Evolutionary conservation across 2,888 invertebrate genomes (phyloP).

Genomic region (Hymenopus coronatus): DNA sequence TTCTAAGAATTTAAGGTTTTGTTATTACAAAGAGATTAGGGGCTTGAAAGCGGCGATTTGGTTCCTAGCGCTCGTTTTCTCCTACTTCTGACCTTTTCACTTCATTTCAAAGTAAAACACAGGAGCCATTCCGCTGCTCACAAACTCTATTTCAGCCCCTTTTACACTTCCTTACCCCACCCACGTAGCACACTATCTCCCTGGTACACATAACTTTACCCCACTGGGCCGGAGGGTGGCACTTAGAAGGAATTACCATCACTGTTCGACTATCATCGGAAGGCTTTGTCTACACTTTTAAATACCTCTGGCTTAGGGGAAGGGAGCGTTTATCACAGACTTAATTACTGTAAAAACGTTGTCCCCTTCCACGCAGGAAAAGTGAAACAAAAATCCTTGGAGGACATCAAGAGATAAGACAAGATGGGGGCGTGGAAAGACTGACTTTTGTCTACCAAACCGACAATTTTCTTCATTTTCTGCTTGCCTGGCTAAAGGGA

Average conservation of each 20-base stretch:
- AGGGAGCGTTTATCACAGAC: conserved; percentile 27
- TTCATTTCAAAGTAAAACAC: neutral
- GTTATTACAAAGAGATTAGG: neutral
- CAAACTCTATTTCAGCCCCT: neutral
- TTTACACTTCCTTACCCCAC: neutral
- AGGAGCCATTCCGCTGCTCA: neutral
- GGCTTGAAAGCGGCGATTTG: neutral
- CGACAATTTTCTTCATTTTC: neutral
- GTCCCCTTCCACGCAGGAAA: conserved; percentile 17
- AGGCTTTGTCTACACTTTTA: conserved; percentile 27
- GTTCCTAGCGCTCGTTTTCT: neutral
- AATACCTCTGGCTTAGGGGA: neutral
- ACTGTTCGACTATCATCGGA: neutral
- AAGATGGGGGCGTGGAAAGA: neutral
- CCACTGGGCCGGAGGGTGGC: neutral
- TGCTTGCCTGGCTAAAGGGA: neutral
- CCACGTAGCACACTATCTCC: neutral
- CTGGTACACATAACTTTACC: neutral
- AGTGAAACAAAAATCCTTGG: conserved; percentile 21
- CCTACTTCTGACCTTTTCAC: neutral
- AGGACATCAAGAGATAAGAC: conserved; percentile 2
- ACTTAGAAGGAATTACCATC: neutral
- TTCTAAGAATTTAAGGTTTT: neutral
- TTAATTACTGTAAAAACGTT: conserved; percentile 34
- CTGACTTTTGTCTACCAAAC: neutral